Conservation (phyloP, 1,140 invertebrate genomes). For the Muscidifurax raptorellus region DNA sequence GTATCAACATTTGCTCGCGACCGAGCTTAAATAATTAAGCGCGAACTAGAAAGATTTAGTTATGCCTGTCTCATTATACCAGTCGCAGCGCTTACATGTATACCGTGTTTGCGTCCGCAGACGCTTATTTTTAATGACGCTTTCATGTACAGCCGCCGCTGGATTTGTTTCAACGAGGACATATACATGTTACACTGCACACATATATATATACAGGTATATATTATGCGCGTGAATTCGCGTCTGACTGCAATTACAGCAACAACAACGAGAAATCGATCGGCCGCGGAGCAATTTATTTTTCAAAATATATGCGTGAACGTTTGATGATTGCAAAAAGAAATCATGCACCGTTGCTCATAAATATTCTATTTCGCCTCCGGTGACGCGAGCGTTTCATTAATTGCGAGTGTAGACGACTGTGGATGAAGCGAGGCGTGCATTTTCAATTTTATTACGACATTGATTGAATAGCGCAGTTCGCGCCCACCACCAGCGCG, state of each 20-base stretch:
- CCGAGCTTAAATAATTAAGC: too few species aligned
- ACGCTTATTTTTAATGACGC: background rate
- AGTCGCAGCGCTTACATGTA: too few species aligned
- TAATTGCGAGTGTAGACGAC: slow-evolving; percentile 25
- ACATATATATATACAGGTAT: too few species aligned
- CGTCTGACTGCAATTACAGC: background rate
- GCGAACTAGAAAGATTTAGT: too few species aligned
- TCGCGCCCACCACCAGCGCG: background rate
- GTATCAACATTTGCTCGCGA: too few species aligned
- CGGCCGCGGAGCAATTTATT: background rate
- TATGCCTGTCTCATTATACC: too few species aligned
- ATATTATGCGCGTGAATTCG: background rate
- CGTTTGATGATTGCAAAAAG: background rate
- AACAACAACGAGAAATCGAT: background rate
- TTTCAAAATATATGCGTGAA: background rate
- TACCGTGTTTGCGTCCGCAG: too few species aligned
- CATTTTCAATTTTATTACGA: slow-evolving; percentile 47
- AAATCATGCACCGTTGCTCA: background rate
- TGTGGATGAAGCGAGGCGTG: slow-evolving; percentile 7
- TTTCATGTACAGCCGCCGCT: background rate
- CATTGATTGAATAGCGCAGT: slow-evolving; percentile 32
- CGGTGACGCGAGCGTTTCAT: slow-evolving; percentile 12
- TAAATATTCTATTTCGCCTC: slow-evolving; percentile 21
- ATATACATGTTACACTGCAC: too few species aligned
- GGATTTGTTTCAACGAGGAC: background rate